A percentile compares a stretch with the other conserved stretches of the same genome.
These are phyloP conservation scores for Gephyroberyx darwinii DNA, from an alignment of 2,797 vertebrate species.

Conservation along the genomic window DNA sequence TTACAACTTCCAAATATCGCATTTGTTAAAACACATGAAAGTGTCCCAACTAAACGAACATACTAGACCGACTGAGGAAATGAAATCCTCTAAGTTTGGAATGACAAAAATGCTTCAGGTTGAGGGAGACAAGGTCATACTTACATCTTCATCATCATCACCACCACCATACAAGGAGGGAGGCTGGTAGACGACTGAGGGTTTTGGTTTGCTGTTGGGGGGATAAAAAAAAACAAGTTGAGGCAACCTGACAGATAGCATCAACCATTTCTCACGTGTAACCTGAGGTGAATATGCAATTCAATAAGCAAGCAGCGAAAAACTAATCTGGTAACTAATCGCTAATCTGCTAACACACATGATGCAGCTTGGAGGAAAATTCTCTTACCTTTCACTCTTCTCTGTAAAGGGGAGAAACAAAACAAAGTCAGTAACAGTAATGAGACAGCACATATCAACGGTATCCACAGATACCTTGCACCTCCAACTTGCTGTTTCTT, in stretches of 20 bases:
- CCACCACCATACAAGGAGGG: slow-evolving; percentile 66
- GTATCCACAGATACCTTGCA: neutral
- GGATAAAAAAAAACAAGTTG: slow-evolving; percentile 10
- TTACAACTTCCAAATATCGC: neutral
- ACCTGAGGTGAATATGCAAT: neutral
- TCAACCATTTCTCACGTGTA: neutral
- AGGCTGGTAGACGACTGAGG: slow-evolving; percentile 85
- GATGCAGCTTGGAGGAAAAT: slow-evolving; percentile 12
- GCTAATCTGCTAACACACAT: neutral
- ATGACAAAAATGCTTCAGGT: neutral
- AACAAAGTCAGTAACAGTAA: neutral
- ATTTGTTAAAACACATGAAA: neutral
- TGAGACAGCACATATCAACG: neutral
- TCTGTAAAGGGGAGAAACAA: slow-evolving; percentile 62
- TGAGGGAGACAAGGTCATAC: slow-evolving; percentile 54
- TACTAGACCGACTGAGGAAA: neutral
- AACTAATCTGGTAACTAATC: neutral
- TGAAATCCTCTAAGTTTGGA: neutral
- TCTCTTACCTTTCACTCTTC: slow-evolving; percentile 74
- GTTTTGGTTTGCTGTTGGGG: slow-evolving; percentile 74
- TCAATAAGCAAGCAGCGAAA: neutral
- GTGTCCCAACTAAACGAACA: neutral
- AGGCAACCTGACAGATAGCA: neutral
- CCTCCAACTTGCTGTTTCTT: too few relatives aligned
- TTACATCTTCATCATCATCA: slow-evolving; percentile 85